Evolutionary conservation across 2,113 vertebrate species (phyloP), one percentile per base, ranked within the genome.

Genomic region (Pterocles gutturalis): DNA sequence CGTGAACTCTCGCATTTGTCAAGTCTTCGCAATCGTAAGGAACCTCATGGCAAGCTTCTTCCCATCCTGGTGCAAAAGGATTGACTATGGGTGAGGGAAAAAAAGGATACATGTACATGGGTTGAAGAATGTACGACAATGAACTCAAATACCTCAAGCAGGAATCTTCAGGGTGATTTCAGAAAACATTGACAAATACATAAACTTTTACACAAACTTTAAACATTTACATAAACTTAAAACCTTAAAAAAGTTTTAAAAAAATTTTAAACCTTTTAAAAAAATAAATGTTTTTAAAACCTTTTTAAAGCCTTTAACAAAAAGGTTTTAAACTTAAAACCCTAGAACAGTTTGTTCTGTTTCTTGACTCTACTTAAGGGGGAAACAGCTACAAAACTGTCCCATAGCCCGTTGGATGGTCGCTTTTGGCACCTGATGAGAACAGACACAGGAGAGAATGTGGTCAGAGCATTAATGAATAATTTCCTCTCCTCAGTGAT

Each of bases 41-140:
- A 28, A 69, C 3, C 13, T 46, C 33, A 5, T 11, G 80, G 66
- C 98, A 98, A 28, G 70, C 17, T 71, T 83, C 69, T 94, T 97
- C 94, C 98, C 98, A 98, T 41, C 96, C 97, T 33, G 93, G 88
- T 51, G 94, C 96, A 75, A 98, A 98, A 54, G 98, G 97, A n/a
- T 91, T 97, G 25, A 98, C 98, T 98, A 38, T 21, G 67, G 70
- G 84, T 49, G 82, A 41, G 46, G 38, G 28, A 24, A 3, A 10
- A 10, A 33, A 17, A 14, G 67, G 38, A 57, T 2, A 26, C 1
- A 8, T 2, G 13, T 18, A 18, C 3, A 5, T 11, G 20, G 8
- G 11, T 14, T 66, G 33, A 58, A 45, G 61, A 57, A 75, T 5
- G 17, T 2, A 7, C 46, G 7, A 10, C 57, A 34, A 8, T 5